Evolutionary conservation across 1,140 invertebrate genomes (phyloP), one percentile per base, ranked within the genome.

Genomic region (Nebria ingens): DNA sequence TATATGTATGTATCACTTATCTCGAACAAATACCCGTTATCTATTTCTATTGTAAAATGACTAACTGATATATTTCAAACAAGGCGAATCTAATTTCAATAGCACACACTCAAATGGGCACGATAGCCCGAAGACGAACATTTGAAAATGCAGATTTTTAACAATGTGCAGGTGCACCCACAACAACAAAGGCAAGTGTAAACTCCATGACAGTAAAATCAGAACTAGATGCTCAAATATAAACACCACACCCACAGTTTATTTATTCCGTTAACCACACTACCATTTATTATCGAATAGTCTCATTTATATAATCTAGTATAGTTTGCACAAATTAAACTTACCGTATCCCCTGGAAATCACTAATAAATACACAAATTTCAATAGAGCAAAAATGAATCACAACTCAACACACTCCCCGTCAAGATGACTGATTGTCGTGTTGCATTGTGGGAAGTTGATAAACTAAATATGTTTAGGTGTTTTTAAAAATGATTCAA

Each of bases 131-230:
- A n/a, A n/a, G n/a, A n/a, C n/a, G n/a, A n/a, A n/a, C n/a, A n/a
- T n/a, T n/a, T n/a, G n/a, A n/a, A n/a, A 29, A 29, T 29, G 25
- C 4, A 29, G 25, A 11, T 45, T 11, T 4, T 11, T 45, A 4
- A 4, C 40, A 45, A 45, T 45, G 9, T 45, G n/a, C n/a, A n/a
- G n/a, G n/a, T n/a, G 40, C 40, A 45, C 15, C 40, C 6, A 45
- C 40, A 45, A 45, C 40, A 45, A 45, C 40, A 45, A 45, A 45
- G 40, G 17, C 40, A 45, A 45, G 17, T 45, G 40, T 45, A 45
- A 45, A 12, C 40, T 45, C 40, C 40, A 45, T 45, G 40, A 45
- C 40, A 45, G 40, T 45, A 45, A 4, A n/a, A 45, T 45, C 40
- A 4, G 6, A 17, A 45, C 40, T n/a, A n/a, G n/a, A n/a, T n/a